Percentiles rank a stretch among this genome's conserved stretches.
phyloP scores from a whole-genome alignment of 2,797 vertebrate genomes.

The Brachyalestes nurse region DNA sequence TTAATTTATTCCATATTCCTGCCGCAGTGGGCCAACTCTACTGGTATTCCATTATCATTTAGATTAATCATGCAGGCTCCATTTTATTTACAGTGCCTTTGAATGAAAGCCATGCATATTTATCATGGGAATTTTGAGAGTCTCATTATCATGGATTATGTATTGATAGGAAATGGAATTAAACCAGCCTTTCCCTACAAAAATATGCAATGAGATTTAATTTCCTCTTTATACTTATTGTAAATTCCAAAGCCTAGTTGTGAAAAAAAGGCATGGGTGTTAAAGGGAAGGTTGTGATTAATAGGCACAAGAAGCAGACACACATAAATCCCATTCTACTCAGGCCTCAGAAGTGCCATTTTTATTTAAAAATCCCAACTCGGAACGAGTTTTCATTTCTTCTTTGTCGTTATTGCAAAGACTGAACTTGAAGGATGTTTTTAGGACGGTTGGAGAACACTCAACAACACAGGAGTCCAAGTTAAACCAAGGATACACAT shows the following conservation, averaged over 20 bases:
- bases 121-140: constrained; percentile 75
- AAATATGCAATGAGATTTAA: constrained; percentile 56
- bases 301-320: not conserved
- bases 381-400: no score
- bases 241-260: constrained; percentile 48
- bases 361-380: no score
- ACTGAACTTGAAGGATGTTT: no score
- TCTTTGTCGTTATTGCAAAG: no score
- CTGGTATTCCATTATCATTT: constrained; percentile 74
- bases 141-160: constrained; percentile 80
- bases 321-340: no score
- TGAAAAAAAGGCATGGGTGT: not conserved
- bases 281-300: not conserved
- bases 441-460: no score
- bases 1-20: constrained; percentile 70
- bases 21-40: constrained; percentile 62
- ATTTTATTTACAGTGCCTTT: constrained; percentile 81
- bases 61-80: constrained; percentile 75
- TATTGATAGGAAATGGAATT: constrained; percentile 75
- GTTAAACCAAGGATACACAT: no score
- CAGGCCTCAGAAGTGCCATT: no score
- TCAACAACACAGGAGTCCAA: no score
- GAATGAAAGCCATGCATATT: constrained; percentile 73
- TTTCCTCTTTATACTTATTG: constrained; percentile 40
- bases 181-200: constrained; percentile 69